phyloP scores from a whole-genome alignment of 2,797 vertebrate genomes.

The Vultur gryphus region DNA sequence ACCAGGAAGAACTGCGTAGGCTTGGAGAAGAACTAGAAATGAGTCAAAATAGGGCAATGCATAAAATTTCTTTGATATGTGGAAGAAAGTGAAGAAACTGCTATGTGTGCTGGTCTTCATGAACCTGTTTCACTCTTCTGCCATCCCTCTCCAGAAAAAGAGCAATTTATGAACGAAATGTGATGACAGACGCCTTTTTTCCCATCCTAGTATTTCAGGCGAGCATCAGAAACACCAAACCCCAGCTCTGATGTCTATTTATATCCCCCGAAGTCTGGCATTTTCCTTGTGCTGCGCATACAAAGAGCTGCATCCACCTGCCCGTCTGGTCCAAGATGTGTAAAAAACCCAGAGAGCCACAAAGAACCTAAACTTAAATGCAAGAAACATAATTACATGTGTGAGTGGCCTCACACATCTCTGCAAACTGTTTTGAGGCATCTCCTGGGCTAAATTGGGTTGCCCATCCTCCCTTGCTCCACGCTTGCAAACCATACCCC shows the following conservation, averaged over 20 bases:
- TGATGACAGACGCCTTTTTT: not conserved
- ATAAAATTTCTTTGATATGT: not conserved
- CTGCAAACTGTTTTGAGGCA: not conserved
- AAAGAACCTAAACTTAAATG: not conserved
- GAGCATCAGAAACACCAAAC: not conserved
- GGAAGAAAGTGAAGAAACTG: not conserved
- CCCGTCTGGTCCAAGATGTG: accelerated
- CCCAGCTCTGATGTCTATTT: not conserved
- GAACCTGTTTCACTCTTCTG: not conserved
- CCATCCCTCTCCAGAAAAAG: not conserved
- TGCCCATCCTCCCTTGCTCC: not conserved
- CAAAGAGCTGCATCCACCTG: not conserved
- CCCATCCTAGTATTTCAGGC: not conserved
- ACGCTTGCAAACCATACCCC: not conserved
- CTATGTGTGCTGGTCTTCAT: not conserved
- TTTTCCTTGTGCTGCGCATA: not conserved
- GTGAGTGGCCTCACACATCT: not conserved
- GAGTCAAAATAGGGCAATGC: not conserved
- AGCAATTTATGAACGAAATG: accelerated
- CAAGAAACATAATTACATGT: not conserved
- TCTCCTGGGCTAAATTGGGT: not conserved
- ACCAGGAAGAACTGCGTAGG: not conserved
- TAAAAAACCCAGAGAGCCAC: not conserved
- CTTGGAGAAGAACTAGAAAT: not conserved
- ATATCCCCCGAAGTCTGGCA: not conserved